phyloP scores from a whole-genome alignment of 2,888 invertebrate species.

The Zaprionus lineosus region DNA sequence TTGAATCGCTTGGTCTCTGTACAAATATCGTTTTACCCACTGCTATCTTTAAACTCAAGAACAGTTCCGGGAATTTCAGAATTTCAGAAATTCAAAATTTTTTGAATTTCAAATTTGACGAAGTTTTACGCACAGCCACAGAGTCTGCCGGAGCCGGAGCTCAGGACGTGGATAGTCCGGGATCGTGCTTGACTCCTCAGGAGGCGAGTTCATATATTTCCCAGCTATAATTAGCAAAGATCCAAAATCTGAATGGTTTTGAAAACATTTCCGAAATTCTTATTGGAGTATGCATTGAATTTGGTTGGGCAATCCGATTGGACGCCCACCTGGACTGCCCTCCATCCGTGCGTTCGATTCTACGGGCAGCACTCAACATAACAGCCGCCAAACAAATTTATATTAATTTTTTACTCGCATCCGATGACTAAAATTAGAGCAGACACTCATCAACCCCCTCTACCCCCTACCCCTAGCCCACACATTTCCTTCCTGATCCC shows the following conservation, averaged over 20 bases:
- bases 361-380: not conserved
- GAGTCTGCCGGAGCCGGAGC: too few relatives aligned
- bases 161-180: too few relatives aligned
- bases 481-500: not conserved
- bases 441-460: not conserved
- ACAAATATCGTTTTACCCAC: too few relatives aligned
- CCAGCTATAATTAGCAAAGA: constrained; percentile 25
- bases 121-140: too few relatives aligned
- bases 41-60: too few relatives aligned
- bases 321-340: constrained; percentile 39
- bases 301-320: constrained; percentile 34
- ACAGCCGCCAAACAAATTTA: constrained; percentile 44
- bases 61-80: too few relatives aligned
- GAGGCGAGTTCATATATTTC: too few relatives aligned
- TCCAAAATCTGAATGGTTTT: constrained; percentile 31
- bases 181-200: too few relatives aligned
- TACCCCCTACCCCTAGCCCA: constrained; percentile 1
- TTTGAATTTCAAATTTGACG: too few relatives aligned
- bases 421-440: constrained; percentile 37
- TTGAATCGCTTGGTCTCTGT: too few relatives aligned
- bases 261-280: constrained; percentile 38
- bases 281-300: constrained; percentile 1
- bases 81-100: too few relatives aligned
- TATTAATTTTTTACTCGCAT: constrained; percentile 40
- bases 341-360: constrained; percentile 3